Base-by-base conservation (phyloP, 2,797 vertebrate species). In the Pempheris klunzingeri region DNA sequence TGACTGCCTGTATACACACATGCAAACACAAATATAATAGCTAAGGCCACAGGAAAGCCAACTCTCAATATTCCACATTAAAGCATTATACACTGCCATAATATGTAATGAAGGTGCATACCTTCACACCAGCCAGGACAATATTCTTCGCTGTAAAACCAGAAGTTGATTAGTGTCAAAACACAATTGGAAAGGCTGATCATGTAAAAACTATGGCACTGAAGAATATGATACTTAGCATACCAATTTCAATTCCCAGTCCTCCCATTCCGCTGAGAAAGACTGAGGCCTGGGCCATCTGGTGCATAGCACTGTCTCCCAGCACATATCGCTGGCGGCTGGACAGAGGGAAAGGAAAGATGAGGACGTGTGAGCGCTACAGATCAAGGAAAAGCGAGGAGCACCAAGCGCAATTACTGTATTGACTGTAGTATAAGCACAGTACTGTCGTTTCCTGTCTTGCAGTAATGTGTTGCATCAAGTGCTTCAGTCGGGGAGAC, bases 291-390 rank as follows among this genome's bases (percentile, higher is more conserved):
- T 96, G 96, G 80, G 98, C 98, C 98, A 99, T 99, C 95, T 97
- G 98, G 90, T 97, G 97, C 98, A 99, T 99, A 41, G 98, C 98
- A 9, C 91, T 96, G 91, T 99, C 98, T 93, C 98, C 98, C 88
- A 99, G 96, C 78, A 99, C 98, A 66, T 99, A 99, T 12, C 98
- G 96, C 93, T 99, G 98, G 39, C 98, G 98, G 90, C 98, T 99
- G 76, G 0, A 91, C 8, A 77, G 47, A 80, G 26, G 78, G 4
- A 77, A 20, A n/a, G 2, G 34, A 39, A 65, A 75, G 72, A 57
- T 81, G 18, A 64, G 58, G n/a, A 41, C 22, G 30, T 43, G 52
- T 81, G 76, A 86, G 22, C 24, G 9, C 47, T 9, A 13, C 9
- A 67, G 53, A 24, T 38, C 26, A 59, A 36, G 13, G 53, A 10